Evolutionary conservation across 2,797 vertebrate genomes (phyloP), one percentile per base, ranked within the genome.

Genomic region (Acridotheres tristis): DNA sequence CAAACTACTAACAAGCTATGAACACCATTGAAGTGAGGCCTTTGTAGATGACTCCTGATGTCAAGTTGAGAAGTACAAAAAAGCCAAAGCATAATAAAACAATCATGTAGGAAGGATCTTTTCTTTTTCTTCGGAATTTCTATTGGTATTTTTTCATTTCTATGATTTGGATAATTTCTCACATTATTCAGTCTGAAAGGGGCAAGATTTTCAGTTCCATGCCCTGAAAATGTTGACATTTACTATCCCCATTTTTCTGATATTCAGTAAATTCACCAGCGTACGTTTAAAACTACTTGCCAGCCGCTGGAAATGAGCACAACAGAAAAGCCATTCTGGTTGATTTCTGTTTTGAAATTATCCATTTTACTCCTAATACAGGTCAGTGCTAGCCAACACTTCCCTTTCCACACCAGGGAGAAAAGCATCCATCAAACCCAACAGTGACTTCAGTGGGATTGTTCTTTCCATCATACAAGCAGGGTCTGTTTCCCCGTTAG

Each of bases 401-500:
- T 26, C 12, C 21, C 23, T 63, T 74, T 57, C 22, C 40, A 67
- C 12, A 55, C 11, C 16, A 48, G 26, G 29, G 40, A 76, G 59
- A 55, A 82, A 79, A 89, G 32, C 7, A 18, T 26, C 5, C 36
- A 53, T 80, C 26, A 55, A 53, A 75, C 32, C 29, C 51, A 82
- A 30, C 18, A 40, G 12, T 17, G 65, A 15, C 38, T 58, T 50
- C 17, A 8, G 59, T 5, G 51, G n/a, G 51, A 82, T 76, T 43
- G 76, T 13, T 40, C 27, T 55, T 85, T 66, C 72, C n/a, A 21
- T 34, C 48, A 10, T 1, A 9, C 1, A 19, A 42, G 54, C 45
- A 68, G 50, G 34, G 29, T 13, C 0, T 1, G 8, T 55, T 72
- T 45, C 59, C 38, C 19, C 5, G 0, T 14, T 89, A 50, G 38